Conservation (phyloP, 2,113 vertebrate genomes). For the Lanius ludovicianus region DNA sequence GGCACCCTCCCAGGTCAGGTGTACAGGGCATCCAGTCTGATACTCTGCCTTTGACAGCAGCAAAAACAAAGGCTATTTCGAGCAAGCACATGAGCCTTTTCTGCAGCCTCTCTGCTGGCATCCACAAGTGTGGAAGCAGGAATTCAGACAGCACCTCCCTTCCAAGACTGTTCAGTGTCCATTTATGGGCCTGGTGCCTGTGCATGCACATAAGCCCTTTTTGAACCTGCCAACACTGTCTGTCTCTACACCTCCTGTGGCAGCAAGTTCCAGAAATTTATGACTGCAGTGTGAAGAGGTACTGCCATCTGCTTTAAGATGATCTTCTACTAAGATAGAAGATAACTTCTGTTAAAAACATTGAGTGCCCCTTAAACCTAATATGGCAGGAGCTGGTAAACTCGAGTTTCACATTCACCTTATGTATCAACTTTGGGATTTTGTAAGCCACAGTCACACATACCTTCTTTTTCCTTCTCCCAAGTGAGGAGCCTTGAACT, state of each 20-base stretch:
- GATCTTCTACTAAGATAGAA: background rate
- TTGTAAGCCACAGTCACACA: background rate
- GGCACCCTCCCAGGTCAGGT: background rate
- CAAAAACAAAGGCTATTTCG: background rate
- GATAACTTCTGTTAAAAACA: background rate
- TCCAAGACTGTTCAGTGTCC: background rate
- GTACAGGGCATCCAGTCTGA: background rate
- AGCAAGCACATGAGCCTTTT: background rate
- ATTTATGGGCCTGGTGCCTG: constrained; percentile 20
- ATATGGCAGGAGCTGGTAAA: background rate
- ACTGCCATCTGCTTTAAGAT: background rate
- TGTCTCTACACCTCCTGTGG: background rate
- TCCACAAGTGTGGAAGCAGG: background rate
- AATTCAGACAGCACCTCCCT: constrained; percentile 50
- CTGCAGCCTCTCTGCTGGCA: constrained; percentile 32
- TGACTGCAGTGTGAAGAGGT: background rate
- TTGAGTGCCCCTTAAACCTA: background rate
- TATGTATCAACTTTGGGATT: background rate
- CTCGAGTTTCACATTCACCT: background rate
- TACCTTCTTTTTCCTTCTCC: background rate
- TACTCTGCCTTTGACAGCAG: background rate
- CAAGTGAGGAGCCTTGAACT: background rate
- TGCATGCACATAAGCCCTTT: background rate
- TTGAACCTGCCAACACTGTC: background rate
- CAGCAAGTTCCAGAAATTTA: background rate